Evolutionary conservation across 2,113 vertebrate genomes (phyloP), one percentile per base, ranked within the genome.

Genomic region (Brachypteracias leptosomus): DNA sequence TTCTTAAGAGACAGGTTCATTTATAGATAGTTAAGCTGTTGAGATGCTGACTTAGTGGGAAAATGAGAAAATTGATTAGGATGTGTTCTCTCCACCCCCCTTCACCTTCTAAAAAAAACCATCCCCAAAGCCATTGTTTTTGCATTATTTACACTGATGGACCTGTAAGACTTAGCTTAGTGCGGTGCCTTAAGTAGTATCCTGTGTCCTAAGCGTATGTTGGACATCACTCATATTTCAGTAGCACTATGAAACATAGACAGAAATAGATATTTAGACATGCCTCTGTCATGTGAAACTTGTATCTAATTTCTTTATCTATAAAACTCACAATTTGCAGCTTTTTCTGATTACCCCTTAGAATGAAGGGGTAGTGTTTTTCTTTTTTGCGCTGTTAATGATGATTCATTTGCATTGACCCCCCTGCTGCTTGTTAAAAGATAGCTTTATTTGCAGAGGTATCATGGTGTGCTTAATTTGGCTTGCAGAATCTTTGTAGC

Each of bases 81-180:
- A 70, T 83, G 17, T 35, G 22, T 66, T 87, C 22, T 47, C 24
- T 81, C 44, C 63, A 21, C 33, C 10, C 24, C 33, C 11, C 7
- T 3, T 7, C 16, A 7, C 22, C 6, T 8, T 5, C 11, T 14
- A 1, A 12, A 61, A 52, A 63, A 31, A 1, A 12, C 55, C 46
- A 79, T 36, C 16, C 33, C 22, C 26, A 73, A 57, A 33, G 16
- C 5, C 17, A 8, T 26, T 72, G 44, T 1, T 67, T 95, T 72
- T 95, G 40, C 22, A 16, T 78, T 74, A 25, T 54, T 92, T 92
- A 61, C 7, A 2, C 15, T 38, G 49, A 13, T 57, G 20, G 28
- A 61, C 24, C 40, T 87, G 31, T 55, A 76, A 46, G 52, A 16
- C 17, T 16, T 47, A 76, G 35, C 16, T 24, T 49, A 61, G 55